Conservation (phyloP, 2,888 invertebrate species). For the Zaprionus obscuricornis region DNA sequence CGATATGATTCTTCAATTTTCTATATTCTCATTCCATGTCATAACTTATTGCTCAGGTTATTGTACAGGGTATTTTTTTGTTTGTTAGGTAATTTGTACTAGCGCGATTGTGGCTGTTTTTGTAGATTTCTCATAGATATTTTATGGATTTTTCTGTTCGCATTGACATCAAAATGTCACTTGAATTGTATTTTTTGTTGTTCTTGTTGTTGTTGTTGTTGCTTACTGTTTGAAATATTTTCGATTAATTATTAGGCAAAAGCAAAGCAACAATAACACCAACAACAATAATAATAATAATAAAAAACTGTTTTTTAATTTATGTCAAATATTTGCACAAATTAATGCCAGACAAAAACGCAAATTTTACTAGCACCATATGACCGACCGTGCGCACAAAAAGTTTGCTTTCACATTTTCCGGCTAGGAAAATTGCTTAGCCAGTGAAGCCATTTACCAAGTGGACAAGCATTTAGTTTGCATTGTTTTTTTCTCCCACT, state of each 20-base stretch:
- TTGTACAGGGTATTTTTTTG: no score
- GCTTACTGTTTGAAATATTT: constrained; percentile 62
- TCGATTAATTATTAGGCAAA: constrained; percentile 56
- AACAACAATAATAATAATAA: constrained; percentile 6
- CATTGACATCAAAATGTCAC: constrained; percentile 75
- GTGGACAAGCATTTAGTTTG: constrained; percentile 31
- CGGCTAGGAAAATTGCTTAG: constrained; percentile 37
- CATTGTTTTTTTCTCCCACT: constrained; percentile 36
- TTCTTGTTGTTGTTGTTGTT: constrained; percentile 5
- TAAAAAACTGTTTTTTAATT: constrained; percentile 26
- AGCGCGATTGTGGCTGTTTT: constrained; percentile 8
- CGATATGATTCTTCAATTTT: no score
- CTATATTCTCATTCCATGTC: no score
- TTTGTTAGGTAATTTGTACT: no score
- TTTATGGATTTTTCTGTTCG: constrained; percentile 39
- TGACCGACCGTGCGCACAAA: constrained; percentile 14
- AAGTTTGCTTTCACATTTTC: constrained; percentile 46
- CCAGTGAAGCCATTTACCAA: constrained; percentile 18
- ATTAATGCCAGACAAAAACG: constrained; percentile 62
- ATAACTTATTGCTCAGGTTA: no score
- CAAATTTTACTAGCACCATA: constrained; percentile 36
- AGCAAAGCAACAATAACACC: constrained; percentile 3
- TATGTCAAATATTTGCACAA: constrained; percentile 67
- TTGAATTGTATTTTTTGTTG: constrained; percentile 32
- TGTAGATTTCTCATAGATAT: constrained; percentile 7